Percentiles rank a stretch among this genome's conserved stretches.
These are phyloP conservation scores for Alentia gelatinosa DNA, from an alignment of 2,888 invertebrate genomes.

Conservation along the genomic window DNA sequence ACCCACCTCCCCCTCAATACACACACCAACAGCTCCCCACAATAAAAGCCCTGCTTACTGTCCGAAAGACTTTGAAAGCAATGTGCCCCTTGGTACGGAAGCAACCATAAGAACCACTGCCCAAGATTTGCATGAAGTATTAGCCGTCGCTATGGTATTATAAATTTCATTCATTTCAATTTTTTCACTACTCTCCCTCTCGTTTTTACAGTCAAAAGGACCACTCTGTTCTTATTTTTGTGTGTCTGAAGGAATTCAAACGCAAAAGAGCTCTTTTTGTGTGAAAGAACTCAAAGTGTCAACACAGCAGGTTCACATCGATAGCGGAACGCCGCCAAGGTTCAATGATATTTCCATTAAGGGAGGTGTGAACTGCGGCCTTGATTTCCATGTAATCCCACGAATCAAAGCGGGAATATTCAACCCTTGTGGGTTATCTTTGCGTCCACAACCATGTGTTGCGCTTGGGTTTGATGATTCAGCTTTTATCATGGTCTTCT, in stretches of 20 bases:
- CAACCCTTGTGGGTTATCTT: background rate
- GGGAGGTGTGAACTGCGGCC: background rate
- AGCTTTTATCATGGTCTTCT: background rate
- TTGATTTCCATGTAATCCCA: background rate
- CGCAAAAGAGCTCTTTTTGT: background rate
- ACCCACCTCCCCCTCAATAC: background rate
- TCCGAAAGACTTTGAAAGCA: too few relatives aligned
- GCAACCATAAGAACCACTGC: too few relatives aligned
- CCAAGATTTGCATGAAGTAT: too few relatives aligned
- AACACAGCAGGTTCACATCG: background rate
- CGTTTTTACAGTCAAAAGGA: too few relatives aligned
- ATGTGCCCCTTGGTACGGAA: too few relatives aligned
- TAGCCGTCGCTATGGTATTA: too few relatives aligned
- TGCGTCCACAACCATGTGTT: conserved; percentile 8
- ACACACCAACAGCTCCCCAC: background rate
- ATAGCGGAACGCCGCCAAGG: background rate
- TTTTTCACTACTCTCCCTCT: too few relatives aligned
- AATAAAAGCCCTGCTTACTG: background rate
- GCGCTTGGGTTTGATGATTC: background rate
- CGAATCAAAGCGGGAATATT: background rate
- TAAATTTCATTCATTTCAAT: too few relatives aligned
- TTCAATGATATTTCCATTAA: background rate
- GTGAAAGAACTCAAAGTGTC: background rate
- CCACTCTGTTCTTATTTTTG: too few relatives aligned
- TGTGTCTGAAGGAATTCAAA: too few relatives aligned